These are phyloP conservation scores for Gastrophysa polygoni DNA, from an alignment of 2,888 invertebrate genomes.

Conservation along the genomic window DNA sequence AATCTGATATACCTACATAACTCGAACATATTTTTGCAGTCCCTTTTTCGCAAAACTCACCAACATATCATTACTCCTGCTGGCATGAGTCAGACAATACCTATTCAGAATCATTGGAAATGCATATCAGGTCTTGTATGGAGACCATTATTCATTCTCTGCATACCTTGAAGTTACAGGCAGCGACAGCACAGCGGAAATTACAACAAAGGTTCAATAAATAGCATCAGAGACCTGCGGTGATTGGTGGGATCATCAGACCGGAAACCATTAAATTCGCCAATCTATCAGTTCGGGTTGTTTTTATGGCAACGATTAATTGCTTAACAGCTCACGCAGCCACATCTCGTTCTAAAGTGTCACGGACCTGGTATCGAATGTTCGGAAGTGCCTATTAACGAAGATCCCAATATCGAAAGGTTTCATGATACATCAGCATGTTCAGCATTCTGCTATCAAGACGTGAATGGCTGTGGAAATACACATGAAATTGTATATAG, in stretches of 20 bases:
- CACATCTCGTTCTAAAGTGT: slow-evolving; percentile 15
- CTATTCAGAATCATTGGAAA: neutral
- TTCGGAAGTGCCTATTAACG: neutral
- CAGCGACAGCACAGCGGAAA: slow-evolving; percentile 20
- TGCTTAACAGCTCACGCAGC: slow-evolving; percentile 33
- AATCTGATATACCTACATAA: too few species aligned
- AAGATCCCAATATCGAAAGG: neutral
- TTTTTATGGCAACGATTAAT: slow-evolving; percentile 47
- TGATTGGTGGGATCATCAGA: slow-evolving; percentile 46
- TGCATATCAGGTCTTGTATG: neutral
- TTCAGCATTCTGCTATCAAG: too few species aligned
- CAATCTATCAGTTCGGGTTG: slow-evolving; percentile 47
- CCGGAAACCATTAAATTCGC: slow-evolving; percentile 46
- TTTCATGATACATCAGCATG: too few species aligned
- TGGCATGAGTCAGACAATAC: too few species aligned
- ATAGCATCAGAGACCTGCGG: slow-evolving; percentile 14
- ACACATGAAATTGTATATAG: too few species aligned
- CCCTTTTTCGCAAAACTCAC: too few species aligned
- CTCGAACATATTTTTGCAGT: too few species aligned
- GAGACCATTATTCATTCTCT: slow-evolving; percentile 15
- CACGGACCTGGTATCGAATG: neutral
- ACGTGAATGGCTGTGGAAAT: too few species aligned
- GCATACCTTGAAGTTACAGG: slow-evolving; percentile 13
- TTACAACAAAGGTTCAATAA: slow-evolving; percentile 20
- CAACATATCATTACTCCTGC: too few species aligned